Percentiles rank a stretch among this genome's conserved stretches.
Evolutionary conservation across 2,797 vertebrate genomes (phyloP).

Genomic region (Brachyalestes nurse): DNA sequence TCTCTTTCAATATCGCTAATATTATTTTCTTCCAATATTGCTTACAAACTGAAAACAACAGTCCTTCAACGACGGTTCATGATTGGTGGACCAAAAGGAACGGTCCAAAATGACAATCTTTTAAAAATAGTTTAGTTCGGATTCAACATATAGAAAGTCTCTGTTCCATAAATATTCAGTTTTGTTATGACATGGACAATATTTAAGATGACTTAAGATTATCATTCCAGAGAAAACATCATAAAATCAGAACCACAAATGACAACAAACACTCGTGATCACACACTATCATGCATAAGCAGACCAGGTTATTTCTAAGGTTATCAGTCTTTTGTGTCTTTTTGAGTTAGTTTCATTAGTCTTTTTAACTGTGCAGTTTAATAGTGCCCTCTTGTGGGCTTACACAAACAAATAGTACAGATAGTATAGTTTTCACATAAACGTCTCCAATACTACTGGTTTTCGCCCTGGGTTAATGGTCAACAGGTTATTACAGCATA

Average conservation of each 20-base stretch:
- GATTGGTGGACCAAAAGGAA: no score
- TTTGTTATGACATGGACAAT: no score
- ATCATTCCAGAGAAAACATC: no score
- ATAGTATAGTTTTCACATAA: neutral
- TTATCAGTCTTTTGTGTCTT: neutral
- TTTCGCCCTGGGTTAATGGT: neutral
- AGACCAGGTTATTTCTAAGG: neutral
- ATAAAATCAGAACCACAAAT: neutral
- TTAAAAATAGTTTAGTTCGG: no score
- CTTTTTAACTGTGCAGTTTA: neutral
- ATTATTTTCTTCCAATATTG: no score
- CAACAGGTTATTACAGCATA: neutral
- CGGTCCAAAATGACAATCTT: no score
- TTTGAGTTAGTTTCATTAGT: neutral
- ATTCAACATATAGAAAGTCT: no score
- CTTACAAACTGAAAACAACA: no score
- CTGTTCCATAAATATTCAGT: no score
- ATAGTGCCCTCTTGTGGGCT: conserved; percentile 3
- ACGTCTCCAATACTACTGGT: neutral
- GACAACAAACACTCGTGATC: neutral
- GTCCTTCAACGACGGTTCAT: no score
- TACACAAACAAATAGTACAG: neutral
- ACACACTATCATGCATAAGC: neutral
- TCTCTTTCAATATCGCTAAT: no score
- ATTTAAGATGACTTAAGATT: no score